phyloP scores from a whole-genome alignment of 2,797 vertebrate genomes.

The Malurus splendens region DNA sequence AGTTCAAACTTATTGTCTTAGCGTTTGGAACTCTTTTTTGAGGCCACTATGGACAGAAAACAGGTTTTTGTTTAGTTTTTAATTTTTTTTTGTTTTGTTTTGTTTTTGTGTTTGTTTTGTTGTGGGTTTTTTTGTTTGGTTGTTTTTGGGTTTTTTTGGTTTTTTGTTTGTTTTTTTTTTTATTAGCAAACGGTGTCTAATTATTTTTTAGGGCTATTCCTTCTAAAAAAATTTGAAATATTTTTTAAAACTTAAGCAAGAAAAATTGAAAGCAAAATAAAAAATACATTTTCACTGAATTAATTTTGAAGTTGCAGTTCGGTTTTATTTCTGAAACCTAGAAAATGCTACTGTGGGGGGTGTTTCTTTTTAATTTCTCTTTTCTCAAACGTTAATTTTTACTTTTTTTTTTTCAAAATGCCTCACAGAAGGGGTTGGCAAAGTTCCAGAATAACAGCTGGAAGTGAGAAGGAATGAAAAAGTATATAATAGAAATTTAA shows the following conservation, averaged over 20 bases:
- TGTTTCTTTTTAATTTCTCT: background rate
- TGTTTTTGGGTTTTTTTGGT: background rate
- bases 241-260: rapidly evolving
- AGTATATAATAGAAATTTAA: conserved; percentile 44
- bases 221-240: background rate
- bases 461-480: conserved; percentile 36
- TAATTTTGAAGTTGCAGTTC: background rate
- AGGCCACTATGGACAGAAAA: no score
- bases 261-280: background rate
- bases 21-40: no score
- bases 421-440: conserved; percentile 26
- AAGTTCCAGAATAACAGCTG: conserved; percentile 54
- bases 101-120: background rate
- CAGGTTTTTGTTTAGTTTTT: no score
- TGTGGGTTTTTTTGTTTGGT: background rate
- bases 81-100: no score
- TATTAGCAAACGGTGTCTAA: background rate
- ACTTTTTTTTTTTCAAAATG: background rate
- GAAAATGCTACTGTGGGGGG: background rate
- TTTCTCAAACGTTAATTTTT: background rate
- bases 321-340: background rate
- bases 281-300: background rate
- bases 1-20: conserved; percentile 57
- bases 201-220: background rate
- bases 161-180: background rate